Evolutionary conservation across 2,113 vertebrate genomes (phyloP), one percentile per base, ranked within the genome.

Genomic region (Notarius quadriscutis): DNA sequence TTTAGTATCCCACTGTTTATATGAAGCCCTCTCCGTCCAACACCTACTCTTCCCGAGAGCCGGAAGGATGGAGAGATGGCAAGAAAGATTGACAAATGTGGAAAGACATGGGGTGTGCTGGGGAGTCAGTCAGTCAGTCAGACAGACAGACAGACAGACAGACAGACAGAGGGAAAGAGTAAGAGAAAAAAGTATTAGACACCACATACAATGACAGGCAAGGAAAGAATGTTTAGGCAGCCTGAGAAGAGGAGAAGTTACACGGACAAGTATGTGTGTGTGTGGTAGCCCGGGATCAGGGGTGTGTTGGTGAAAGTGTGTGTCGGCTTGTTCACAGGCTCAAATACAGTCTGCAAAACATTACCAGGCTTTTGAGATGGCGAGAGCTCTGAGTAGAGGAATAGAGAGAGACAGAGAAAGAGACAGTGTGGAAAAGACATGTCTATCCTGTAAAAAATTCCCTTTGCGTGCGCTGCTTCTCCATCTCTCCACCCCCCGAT

Each of bases 221-320:
- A 93, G 95, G 95, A 95, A 95, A 95, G 94, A 96, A 95, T 95
- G 94, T 95, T 95, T 94, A 93, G 93, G 90, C 89, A 90, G 91
- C 89, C 93, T 93, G 92, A 94, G 93, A 94, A 93, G 78, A 89
- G 81, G 90, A 69, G 92, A 92, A 81, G 57, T 27, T 83, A 72
- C 84, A 87, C 86, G 90, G 88, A 41, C 67, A 82, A 81, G 9
- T 15, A 53, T 25, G 80, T 50, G 80, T 67, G 82, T 77, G 72
- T 55, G 20, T 58, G 82, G 27, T 60, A 80, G 53, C 27, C 53
- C 27, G 1, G 78, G 78, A 80, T 58, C 55, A 79, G 75, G 74
- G 75, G 51, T 55, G 72, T 50, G 74, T 67, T 53, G 25, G 34
- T 72, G 30, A 53, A 51, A 41, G 48, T 53, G 82, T 30, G 75